Evolutionary conservation across 2,113 vertebrate genomes (phyloP).

Genomic region (Oryzias javanicus): DNA sequence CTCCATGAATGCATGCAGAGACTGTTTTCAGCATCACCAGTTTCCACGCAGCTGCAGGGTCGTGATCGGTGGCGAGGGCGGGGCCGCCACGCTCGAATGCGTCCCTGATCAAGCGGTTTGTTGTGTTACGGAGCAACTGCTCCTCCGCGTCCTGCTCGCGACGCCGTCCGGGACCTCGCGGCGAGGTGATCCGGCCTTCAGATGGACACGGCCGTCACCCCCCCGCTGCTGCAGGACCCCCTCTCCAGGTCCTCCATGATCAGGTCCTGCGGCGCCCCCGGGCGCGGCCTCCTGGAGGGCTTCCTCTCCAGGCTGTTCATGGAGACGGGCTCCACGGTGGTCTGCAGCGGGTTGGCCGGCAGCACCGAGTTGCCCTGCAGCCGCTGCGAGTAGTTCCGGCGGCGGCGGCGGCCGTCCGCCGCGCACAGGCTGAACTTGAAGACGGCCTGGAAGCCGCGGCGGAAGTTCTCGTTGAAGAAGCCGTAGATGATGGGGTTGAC

Average conservation of each 20-base stretch:
- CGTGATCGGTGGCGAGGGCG: too few relatives aligned
- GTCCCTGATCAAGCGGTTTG: too few relatives aligned
- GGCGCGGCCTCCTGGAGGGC: slow-evolving; percentile 40
- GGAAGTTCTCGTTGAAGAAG: slow-evolving; percentile 91
- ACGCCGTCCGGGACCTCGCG: neutral
- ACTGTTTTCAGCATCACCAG: too few relatives aligned
- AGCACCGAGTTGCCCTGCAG: slow-evolving; percentile 74
- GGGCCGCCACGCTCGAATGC: too few relatives aligned
- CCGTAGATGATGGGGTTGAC: slow-evolving; percentile 92
- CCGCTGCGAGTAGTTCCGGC: slow-evolving; percentile 69
- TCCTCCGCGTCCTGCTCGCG: too few relatives aligned
- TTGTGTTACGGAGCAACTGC: too few relatives aligned
- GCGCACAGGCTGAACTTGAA: slow-evolving; percentile 82
- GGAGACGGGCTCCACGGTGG: slow-evolving; percentile 71
- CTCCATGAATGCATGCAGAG: too few relatives aligned
- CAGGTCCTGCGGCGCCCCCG: slow-evolving; percentile 20
- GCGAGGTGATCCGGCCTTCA: slow-evolving; percentile 28
- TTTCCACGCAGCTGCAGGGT: too few relatives aligned
- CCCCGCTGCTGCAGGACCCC: slow-evolving; percentile 63
- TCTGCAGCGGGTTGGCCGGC: slow-evolving; percentile 68
- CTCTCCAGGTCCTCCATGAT: slow-evolving; percentile 80
- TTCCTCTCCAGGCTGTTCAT: slow-evolving; percentile 73
- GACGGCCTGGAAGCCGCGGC: slow-evolving; percentile 81
- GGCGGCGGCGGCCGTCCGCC: slow-evolving; percentile 47
- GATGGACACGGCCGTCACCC: slow-evolving; percentile 72